Evolutionary conservation across 2,888 invertebrate species (phyloP).

Genomic region (Stictocephala bisonia): DNA sequence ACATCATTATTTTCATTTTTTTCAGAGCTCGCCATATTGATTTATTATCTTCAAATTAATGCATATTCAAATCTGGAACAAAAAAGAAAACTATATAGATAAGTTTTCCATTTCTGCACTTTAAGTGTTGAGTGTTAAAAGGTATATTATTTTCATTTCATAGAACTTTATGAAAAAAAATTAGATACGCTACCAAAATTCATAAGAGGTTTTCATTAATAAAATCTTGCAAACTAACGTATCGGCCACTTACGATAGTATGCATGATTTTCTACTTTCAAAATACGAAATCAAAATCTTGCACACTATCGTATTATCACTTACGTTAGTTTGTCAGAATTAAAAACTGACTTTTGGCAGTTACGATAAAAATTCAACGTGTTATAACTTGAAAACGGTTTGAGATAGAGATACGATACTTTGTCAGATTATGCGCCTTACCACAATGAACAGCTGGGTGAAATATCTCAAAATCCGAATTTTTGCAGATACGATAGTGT

Average conservation of each 20-base stretch:
- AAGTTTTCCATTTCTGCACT: too few species aligned
- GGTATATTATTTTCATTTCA: too few species aligned
- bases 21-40: neutral
- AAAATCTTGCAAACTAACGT: neutral
- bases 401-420: constrained; percentile 18
- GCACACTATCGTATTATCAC: neutral
- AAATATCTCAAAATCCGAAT: constrained; percentile 12
- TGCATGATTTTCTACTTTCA: neutral
- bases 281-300: neutral
- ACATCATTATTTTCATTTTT: too few species aligned
- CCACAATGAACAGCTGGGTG: constrained; percentile 14
- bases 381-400: too few species aligned
- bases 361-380: neutral
- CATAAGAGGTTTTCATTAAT: too few species aligned
- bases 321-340: neutral
- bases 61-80: neutral
- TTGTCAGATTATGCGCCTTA: neutral
- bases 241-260: neutral
- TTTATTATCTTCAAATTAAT: neutral
- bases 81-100: neutral
- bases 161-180: too few species aligned
- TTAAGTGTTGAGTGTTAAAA: too few species aligned
- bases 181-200: too few species aligned
- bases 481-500: constrained; percentile 27
- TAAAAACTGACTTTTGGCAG: neutral